Evolutionary conservation across 2,888 invertebrate species (phyloP).

Genomic region (Cylloceria caligata): DNA sequence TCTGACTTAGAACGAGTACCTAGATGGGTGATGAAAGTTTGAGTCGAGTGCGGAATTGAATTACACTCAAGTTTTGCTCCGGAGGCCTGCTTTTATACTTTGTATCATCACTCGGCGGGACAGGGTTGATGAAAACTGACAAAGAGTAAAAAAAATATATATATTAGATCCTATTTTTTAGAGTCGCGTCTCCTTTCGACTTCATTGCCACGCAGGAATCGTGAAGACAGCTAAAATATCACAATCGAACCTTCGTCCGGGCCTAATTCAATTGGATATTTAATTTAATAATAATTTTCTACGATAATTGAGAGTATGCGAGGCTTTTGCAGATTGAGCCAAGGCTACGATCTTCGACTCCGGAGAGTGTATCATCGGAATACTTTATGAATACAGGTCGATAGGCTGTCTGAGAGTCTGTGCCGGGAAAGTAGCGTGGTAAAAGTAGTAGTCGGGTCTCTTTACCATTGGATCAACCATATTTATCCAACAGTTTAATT

Average conservation of each 20-base stretch:
- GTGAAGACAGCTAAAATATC: not conserved
- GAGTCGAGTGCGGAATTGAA: slow-evolving; percentile 53
- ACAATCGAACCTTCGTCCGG: too few species aligned
- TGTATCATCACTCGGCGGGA: slow-evolving; percentile 40
- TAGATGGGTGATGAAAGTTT: slow-evolving; percentile 36
- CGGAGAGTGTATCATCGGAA: too few species aligned
- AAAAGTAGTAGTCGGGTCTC: not conserved
- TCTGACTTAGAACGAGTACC: slow-evolving; percentile 12
- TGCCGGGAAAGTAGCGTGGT: not conserved
- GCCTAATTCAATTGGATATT: not conserved
- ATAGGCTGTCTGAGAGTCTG: too few species aligned
- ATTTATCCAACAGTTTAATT: slow-evolving; percentile 58
- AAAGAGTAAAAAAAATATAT: not conserved
- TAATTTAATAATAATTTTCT: not conserved
- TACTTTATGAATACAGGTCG: not conserved
- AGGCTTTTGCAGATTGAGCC: not conserved
- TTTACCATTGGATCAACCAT: slow-evolving; percentile 12
- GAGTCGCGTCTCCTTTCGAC: too few species aligned
- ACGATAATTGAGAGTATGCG: too few species aligned
- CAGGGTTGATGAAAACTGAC: not conserved
- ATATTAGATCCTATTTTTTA: too few species aligned
- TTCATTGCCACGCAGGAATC: too few species aligned
- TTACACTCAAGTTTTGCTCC: slow-evolving; percentile 57
- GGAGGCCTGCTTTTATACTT: slow-evolving; percentile 11
- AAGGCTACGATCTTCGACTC: too few species aligned